These are phyloP conservation scores for Bicyclus anynana DNA, from an alignment of 1,140 invertebrate species.

Conservation along the genomic window DNA sequence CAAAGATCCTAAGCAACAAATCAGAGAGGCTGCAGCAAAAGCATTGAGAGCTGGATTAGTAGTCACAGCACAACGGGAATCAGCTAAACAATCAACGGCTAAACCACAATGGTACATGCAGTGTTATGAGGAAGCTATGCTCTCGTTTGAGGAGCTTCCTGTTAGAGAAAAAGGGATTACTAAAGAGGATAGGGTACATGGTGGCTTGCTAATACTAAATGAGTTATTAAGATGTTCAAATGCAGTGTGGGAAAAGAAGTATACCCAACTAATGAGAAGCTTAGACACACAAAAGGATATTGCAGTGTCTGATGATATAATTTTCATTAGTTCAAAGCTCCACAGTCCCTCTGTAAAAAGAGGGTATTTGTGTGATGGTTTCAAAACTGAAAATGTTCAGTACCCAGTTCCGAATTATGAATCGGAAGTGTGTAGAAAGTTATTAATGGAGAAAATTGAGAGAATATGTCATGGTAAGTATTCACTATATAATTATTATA, in stretches of 20 bases:
- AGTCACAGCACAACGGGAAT: conserved; percentile 96
- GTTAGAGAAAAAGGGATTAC: conserved; percentile 87
- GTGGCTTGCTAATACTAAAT: conserved; percentile 95
- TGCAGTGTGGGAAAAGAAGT: conserved; percentile 90
- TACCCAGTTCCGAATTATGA: conserved; percentile 83
- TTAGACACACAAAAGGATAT: conserved; percentile 69
- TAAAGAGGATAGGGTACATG: conserved; percentile 94
- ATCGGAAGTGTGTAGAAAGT: conserved; percentile 89
- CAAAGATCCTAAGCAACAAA: conserved; percentile 93
- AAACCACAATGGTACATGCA: conserved; percentile 94
- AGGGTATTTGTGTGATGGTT: conserved; percentile 73
- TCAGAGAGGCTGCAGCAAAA: conserved; percentile 94
- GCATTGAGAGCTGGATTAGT: conserved; percentile 94
- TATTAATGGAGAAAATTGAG: conserved; percentile 91
- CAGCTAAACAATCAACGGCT: conserved; percentile 90
- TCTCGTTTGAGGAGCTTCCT: conserved; percentile 86
- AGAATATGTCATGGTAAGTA: conserved; percentile 83
- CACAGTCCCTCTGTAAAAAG: conserved; percentile 79
- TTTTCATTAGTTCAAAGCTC: conserved; percentile 78
- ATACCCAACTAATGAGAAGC: conserved; percentile 82
- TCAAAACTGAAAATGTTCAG: conserved; percentile 66
- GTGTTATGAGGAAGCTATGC: conserved; percentile 93
- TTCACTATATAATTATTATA: not conserved
- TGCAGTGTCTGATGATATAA: conserved; percentile 78
- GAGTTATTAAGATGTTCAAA: conserved; percentile 96